Percentiles rank a stretch among this genome's conserved stretches.
phyloP scores from a whole-genome alignment of 2,113 vertebrate genomes.

The Accipiter cooperii region DNA sequence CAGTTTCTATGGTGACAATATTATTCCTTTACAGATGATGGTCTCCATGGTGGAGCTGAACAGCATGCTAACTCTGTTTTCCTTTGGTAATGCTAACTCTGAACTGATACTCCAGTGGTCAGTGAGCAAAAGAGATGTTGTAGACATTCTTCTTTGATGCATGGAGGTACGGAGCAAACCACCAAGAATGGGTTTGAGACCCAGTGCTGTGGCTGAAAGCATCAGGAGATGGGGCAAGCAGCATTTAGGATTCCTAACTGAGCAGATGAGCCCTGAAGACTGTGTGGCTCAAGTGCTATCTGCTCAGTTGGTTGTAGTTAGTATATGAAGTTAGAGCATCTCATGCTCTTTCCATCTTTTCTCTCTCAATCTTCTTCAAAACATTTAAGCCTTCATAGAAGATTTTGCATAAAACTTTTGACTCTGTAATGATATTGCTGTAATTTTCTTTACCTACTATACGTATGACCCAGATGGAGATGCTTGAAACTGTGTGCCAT shows the following conservation, averaged over 20 bases:
- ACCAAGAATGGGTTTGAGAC: background rate
- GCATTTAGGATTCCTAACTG: background rate
- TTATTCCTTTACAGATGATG: slow-evolving; percentile 64
- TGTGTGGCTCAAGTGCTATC: background rate
- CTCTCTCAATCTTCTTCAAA: background rate
- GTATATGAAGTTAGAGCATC: background rate
- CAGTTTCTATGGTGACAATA: background rate
- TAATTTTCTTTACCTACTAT: background rate
- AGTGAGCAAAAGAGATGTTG: slow-evolving; percentile 66
- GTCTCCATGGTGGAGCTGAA: slow-evolving; percentile 70
- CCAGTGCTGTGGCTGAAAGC: background rate
- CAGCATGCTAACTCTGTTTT: slow-evolving; percentile 69
- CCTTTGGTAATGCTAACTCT: slow-evolving; percentile 65
- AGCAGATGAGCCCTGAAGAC: background rate
- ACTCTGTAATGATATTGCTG: background rate
- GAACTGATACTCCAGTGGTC: slow-evolving; percentile 71
- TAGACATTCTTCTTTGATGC: slow-evolving; percentile 65
- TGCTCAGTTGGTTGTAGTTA: background rate
- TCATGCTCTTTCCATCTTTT: background rate
- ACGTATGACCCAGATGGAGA: background rate
- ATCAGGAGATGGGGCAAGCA: background rate
- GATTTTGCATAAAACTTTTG: background rate
- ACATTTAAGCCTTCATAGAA: background rate
- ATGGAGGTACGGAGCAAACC: slow-evolving; percentile 41
- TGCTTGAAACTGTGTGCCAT: background rate